A percentile compares a stretch with the other conserved stretches of the same genome.
These are phyloP conservation scores for Tenthredo mesomela DNA, from an alignment of 2,888 invertebrate species.

Conservation along the genomic window DNA sequence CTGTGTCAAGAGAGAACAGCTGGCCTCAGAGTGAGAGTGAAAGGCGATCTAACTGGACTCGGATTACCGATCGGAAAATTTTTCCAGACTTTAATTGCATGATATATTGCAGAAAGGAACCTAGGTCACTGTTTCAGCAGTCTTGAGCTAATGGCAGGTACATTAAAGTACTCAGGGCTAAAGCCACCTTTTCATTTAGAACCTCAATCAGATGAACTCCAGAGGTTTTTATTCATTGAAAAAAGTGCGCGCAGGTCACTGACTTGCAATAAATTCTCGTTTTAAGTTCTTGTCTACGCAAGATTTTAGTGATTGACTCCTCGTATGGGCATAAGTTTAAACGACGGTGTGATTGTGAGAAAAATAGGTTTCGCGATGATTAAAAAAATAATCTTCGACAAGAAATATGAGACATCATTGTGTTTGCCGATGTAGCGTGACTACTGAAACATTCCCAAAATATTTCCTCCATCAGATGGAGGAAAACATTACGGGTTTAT, in stretches of 20 bases:
- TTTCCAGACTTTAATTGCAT: background rate
- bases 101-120: background rate
- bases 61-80: background rate
- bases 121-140: background rate
- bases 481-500: background rate
- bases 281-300: background rate
- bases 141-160: background rate
- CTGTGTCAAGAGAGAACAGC: slow-evolving; percentile 37
- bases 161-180: background rate
- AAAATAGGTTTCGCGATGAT: background rate
- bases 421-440: no score
- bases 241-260: background rate
- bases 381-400: no score
- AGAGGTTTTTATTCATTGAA: background rate
- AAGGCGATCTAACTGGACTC: slow-evolving; percentile 13
- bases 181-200: background rate
- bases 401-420: no score
- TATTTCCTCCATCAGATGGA: no score
- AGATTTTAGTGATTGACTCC: background rate
- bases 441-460: no score
- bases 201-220: no score
- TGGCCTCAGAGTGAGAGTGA: slow-evolving; percentile 23
- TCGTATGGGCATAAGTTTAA: background rate
- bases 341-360: background rate
- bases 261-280: background rate